Conservation (phyloP, 2,888 invertebrate species). For the Tethea ocularis region DNA sequence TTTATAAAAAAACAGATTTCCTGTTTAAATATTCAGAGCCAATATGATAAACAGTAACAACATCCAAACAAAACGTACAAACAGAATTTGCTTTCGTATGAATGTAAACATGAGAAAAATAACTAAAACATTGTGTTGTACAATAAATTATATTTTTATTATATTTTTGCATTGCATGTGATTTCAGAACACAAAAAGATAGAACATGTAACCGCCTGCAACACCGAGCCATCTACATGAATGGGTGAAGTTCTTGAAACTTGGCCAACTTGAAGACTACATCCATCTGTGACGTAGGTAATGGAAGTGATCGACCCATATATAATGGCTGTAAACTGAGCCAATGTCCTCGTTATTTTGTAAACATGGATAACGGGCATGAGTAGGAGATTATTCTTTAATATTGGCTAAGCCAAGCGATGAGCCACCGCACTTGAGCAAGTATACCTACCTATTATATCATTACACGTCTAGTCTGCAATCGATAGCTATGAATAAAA, state of each 20-base stretch:
- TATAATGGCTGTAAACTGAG: slow-evolving; percentile 26
- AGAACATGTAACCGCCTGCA: slow-evolving; percentile 2
- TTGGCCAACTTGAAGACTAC: slow-evolving; percentile 37
- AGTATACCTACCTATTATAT: no score
- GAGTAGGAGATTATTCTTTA: background rate
- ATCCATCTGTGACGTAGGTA: slow-evolving; percentile 37
- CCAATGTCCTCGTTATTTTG: slow-evolving; percentile 26
- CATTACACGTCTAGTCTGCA: background rate
- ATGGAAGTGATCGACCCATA: slow-evolving; percentile 40
- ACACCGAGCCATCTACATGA: slow-evolving; percentile 18
- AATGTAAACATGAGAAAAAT: background rate
- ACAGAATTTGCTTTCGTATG: background rate
- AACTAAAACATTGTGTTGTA: background rate
- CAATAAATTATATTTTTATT: slow-evolving; percentile 1
- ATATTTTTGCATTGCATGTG: slow-evolving; percentile 1
- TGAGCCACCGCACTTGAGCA: background rate
- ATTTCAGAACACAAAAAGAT: background rate
- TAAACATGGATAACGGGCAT: background rate
- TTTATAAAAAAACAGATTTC: background rate
- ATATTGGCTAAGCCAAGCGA: background rate
- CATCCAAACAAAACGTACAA: background rate
- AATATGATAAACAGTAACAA: background rate
- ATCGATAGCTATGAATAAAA: no score
- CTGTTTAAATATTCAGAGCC: background rate
- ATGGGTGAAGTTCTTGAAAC: slow-evolving; percentile 35